These are phyloP conservation scores for Dolichomitus sp. DNA, from an alignment of 2,888 invertebrate genomes.

Conservation along the genomic window DNA sequence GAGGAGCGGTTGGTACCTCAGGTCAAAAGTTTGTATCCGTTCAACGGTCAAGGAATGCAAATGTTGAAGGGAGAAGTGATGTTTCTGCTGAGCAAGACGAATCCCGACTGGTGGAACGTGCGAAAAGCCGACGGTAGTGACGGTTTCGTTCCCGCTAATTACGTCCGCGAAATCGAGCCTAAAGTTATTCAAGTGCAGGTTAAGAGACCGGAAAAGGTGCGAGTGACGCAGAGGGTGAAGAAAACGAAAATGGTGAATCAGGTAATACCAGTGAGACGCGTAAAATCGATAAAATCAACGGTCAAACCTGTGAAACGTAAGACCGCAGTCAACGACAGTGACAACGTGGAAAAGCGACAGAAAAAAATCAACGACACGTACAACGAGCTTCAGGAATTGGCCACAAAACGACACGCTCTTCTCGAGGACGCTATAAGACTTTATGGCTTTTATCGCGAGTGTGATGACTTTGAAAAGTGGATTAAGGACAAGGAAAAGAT, in stretches of 20 bases:
- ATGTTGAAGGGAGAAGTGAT: slow-evolving; percentile 97
- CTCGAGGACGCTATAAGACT: slow-evolving; percentile 97
- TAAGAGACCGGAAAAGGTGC: slow-evolving; percentile 94
- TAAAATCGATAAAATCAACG: slow-evolving; percentile 86
- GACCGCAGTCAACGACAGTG: slow-evolving; percentile 88
- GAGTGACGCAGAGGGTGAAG: slow-evolving; percentile 94
- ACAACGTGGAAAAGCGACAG: slow-evolving; percentile 94
- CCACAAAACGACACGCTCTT: slow-evolving; percentile 93
- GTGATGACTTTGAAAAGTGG: slow-evolving; percentile 99
- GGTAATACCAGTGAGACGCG: slow-evolving; percentile 92
- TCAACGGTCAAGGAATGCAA: slow-evolving; percentile 96
- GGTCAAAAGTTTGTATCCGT: slow-evolving; percentile 95
- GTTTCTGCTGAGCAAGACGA: slow-evolving; percentile 97
- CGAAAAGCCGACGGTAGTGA: slow-evolving; percentile 96
- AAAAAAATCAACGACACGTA: slow-evolving; percentile 94
- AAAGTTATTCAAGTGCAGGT: slow-evolving; percentile 94
- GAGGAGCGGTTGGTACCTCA: slow-evolving; percentile 96
- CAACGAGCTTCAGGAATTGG: slow-evolving; percentile 92
- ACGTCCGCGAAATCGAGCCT: slow-evolving; percentile 97
- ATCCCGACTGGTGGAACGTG: slow-evolving; percentile 99
- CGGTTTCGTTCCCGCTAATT: slow-evolving; percentile 99
- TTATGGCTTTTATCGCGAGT: slow-evolving; percentile 97
- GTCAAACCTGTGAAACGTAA: slow-evolving; percentile 83
- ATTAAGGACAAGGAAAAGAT: slow-evolving; percentile 98
- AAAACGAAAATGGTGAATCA: slow-evolving; percentile 96